Evolutionary conservation across 1,140 invertebrate genomes (phyloP).

Genomic region (Drosophila cardini): DNA sequence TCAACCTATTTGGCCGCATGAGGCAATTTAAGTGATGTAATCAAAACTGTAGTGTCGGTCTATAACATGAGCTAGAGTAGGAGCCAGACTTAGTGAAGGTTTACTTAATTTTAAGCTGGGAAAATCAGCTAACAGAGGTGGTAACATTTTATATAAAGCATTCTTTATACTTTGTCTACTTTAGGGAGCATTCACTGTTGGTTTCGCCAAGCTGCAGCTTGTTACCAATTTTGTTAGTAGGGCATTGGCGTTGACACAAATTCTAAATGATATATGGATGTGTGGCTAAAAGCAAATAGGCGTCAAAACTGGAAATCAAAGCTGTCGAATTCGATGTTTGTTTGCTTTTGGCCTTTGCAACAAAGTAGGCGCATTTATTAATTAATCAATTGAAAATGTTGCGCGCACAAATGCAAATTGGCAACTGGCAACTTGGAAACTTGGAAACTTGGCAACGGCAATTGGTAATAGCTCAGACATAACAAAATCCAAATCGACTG

Average conservation of each 20-base stretch:
- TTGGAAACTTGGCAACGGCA: slow-evolving; percentile 21
- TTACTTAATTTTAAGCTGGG: neutral
- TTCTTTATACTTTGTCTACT: neutral
- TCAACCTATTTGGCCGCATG: slow-evolving; percentile 29
- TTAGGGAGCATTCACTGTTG: slow-evolving; percentile 3
- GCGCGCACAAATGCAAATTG: slow-evolving; percentile 50
- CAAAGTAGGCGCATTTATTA: slow-evolving; percentile 52
- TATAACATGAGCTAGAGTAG: neutral
- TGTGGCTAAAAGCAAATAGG: slow-evolving; percentile 5
- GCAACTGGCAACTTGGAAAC: slow-evolving; percentile 22
- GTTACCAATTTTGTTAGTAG: slow-evolving; percentile 22
- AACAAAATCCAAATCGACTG: slow-evolving; percentile 54
- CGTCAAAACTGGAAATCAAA: slow-evolving; percentile 11
- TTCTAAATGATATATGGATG: slow-evolving; percentile 22
- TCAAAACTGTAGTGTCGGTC: neutral
- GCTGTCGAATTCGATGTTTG: slow-evolving; percentile 24
- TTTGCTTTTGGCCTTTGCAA: slow-evolving; percentile 14
- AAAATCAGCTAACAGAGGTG: neutral
- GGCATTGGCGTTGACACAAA: slow-evolving; percentile 35
- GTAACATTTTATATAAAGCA: too few species aligned
- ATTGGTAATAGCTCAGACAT: slow-evolving; percentile 33
- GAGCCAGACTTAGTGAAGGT: neutral
- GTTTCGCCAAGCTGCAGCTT: neutral
- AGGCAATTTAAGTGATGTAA: slow-evolving; percentile 9
- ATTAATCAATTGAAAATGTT: slow-evolving; percentile 52